Evolutionary conservation across 2,888 invertebrate species (phyloP).

Genomic region (Melinaea marsaeus): DNA sequence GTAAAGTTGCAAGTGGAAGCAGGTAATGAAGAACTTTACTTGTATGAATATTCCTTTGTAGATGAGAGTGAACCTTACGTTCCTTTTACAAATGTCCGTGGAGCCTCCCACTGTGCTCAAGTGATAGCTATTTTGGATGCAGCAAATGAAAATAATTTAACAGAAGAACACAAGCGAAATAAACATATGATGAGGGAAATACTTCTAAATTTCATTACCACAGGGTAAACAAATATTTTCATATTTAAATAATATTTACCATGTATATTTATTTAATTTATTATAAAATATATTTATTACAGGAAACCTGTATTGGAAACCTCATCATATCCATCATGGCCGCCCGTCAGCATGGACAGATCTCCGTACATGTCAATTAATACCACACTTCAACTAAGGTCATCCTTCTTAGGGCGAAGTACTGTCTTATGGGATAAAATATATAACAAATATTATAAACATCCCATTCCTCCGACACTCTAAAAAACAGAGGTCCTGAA

Average conservation of each 20-base stretch:
- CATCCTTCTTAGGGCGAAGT: no score
- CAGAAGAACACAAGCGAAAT: constrained; percentile 28
- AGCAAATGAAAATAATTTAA: constrained; percentile 28
- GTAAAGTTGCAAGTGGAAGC: constrained; percentile 39
- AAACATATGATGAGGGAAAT: constrained; percentile 32
- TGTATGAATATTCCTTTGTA: constrained; percentile 48
- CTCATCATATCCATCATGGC: constrained; percentile 42
- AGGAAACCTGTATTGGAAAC: constrained; percentile 34
- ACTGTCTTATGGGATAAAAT: no score
- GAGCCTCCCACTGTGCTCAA: constrained; percentile 41
- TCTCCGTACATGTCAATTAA: no score
- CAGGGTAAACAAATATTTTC: constrained; percentile 28
- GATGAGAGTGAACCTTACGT: constrained; percentile 37
- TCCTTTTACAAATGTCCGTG: constrained; percentile 34
- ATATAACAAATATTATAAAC: no score
- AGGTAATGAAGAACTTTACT: constrained; percentile 45
- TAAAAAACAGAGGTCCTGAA: no score
- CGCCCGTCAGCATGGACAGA: constrained; percentile 31
- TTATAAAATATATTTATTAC: constrained; percentile 15
- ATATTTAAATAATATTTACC: no score
- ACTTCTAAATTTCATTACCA: constrained; percentile 35
- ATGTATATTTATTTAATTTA: neutral
- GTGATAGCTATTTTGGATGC: constrained; percentile 36
- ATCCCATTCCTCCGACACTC: no score
- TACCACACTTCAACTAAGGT: no score